Evolutionary conservation across 1,140 invertebrate genomes (phyloP).

Genomic region (Ridgeia piscesae): DNA sequence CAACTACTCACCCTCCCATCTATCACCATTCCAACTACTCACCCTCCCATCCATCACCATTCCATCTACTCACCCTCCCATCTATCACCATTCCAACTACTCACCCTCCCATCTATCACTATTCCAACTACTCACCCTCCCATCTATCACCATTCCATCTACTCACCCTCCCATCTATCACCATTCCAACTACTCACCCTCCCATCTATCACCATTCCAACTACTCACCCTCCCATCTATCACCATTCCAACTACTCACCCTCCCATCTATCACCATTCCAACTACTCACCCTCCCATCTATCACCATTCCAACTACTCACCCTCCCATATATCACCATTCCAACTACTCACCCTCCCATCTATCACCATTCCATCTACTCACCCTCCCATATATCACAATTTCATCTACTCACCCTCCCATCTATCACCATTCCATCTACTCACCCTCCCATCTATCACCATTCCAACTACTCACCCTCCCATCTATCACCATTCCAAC

Average conservation of each 20-base stretch:
- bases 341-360: neutral
- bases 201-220: no score
- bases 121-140: neutral
- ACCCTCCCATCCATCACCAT: neutral
- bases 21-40: neutral
- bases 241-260: neutral
- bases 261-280: neutral
- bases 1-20: neutral
- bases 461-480: neutral
- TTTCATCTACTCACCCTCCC: no score
- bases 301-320: neutral
- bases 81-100: neutral
- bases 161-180: no score
- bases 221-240: neutral
- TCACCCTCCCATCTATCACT: neutral
- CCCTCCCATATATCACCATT: neutral
- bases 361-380: no score
- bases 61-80: neutral
- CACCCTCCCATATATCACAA: no score
- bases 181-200: no score
- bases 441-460: no score
- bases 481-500: neutral
- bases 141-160: neutral
- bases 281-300: neutral
- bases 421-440: no score